Percentiles rank a stretch among this genome's conserved stretches.
phyloP scores from a whole-genome alignment of 2,888 invertebrate genomes.

The Heteromyza rotundicornis region DNA sequence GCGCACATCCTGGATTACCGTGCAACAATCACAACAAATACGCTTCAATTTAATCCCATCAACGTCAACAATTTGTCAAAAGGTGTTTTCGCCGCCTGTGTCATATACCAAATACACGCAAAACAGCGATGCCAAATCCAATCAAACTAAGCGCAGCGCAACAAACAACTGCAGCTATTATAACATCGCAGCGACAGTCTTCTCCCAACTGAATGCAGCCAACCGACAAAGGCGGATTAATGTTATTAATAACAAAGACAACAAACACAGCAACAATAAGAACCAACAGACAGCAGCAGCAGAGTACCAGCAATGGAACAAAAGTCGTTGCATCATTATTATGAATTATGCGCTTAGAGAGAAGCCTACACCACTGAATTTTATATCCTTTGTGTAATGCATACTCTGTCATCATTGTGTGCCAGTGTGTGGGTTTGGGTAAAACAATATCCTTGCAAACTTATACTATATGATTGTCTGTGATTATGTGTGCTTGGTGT shows the following conservation, averaged over 20 bases:
- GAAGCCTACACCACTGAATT: neutral
- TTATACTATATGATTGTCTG: conserved; percentile 20
- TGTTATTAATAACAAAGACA: conserved; percentile 45
- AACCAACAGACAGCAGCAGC: neutral
- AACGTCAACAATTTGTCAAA: conserved; percentile 36
- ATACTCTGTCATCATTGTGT: neutral
- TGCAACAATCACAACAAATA: neutral
- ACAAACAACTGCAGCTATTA: neutral
- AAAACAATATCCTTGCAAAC: neutral
- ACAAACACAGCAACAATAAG: conserved; percentile 5
- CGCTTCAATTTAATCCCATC: conserved; percentile 42
- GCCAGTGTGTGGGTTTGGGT: neutral
- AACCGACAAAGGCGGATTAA: conserved; percentile 45
- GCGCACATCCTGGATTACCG: neutral
- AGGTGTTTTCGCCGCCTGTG: neutral
- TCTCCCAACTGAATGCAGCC: conserved; percentile 14
- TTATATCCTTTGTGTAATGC: neutral
- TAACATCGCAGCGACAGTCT: conserved; percentile 12
- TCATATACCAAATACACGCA: neutral
- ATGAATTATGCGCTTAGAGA: neutral
- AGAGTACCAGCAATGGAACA: neutral
- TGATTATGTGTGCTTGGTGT: conserved; percentile 13
- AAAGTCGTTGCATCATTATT: conserved; percentile 6
- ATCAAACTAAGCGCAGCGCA: conserved; percentile 7
- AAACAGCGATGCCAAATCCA: neutral